Base-by-base conservation (phyloP, 2,113 vertebrate species). In the Prunella fulvescens region DNA sequence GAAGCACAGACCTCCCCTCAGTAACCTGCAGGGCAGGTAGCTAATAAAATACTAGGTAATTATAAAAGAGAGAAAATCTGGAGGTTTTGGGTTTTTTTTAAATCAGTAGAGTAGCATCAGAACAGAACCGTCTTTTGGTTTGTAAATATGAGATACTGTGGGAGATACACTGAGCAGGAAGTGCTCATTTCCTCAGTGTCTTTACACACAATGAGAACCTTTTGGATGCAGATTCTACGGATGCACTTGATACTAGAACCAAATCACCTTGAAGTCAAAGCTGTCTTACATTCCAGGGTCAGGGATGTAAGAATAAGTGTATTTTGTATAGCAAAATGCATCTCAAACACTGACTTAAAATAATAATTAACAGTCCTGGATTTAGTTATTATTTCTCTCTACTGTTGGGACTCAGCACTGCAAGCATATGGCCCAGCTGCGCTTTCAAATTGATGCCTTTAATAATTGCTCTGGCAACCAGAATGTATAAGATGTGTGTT, bases 71-170 rank as follows among this genome's bases (percentile, higher is more conserved):
- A 56, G 20, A 72, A 62, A 61, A 51, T 37, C 4, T 15, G 14
- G 8, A 40, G 5, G 19, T 1, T 11, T 14, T 7, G 12, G 12
- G 12, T 4, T 6, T 8, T 18, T 47, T 4, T 45, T 16, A 1
- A 4, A 37, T 50, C 14, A 33, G 1, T 61, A 76, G 29, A 73
- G 26, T 33, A 81, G 31, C 62, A 58, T 56, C 51, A 62, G 54
- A 81, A 62, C 35, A 74, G 35, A 67, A 39, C 15, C 76, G 19
- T 54, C 44, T 29, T 81, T 78, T 61, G 12, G 24, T 61, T 90
- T 57, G 31, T 88, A 54, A 61, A 39, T 8, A 3, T 19, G 22
- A 66, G 50, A 37, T 74, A 40, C 17, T 31, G 14, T n/a, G 61
- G 69, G 57, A 81, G 47, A 57, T 35, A 25, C 1, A 12, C 24